These are phyloP conservation scores for Anoplolepis gracilipes DNA, from an alignment of 1,140 invertebrate species.

Conservation along the genomic window DNA sequence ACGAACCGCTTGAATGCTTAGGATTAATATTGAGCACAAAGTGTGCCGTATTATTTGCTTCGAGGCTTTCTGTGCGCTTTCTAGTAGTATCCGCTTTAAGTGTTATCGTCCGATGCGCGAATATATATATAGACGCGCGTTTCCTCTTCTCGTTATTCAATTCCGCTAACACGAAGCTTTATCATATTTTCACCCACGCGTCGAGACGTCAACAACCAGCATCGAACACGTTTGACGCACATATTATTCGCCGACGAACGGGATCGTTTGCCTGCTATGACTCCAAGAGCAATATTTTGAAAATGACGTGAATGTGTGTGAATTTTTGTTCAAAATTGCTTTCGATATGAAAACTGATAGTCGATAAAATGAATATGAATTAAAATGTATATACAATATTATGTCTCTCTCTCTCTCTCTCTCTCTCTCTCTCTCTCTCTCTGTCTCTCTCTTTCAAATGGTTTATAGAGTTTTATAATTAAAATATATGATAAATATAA, in stretches of 20 bases:
- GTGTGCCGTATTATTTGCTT: slow-evolving; percentile 11
- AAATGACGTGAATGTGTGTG: slow-evolving; percentile 4
- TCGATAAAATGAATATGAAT: neutral
- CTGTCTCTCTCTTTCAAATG: neutral
- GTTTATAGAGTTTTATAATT: neutral
- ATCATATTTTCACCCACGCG: slow-evolving; percentile 19
- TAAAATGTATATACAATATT: too few species aligned
- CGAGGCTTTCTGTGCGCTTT: neutral
- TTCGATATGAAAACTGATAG: neutral
- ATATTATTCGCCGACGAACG: slow-evolving; percentile 11
- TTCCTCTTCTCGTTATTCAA: slow-evolving; percentile 3
- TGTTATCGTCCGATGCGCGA: neutral
- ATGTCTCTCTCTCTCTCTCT: neutral
- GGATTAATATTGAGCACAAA: slow-evolving; percentile 41
- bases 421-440: too few species aligned
- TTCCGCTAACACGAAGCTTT: neutral
- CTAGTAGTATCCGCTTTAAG: slow-evolving; percentile 23
- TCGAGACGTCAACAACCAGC: neutral
- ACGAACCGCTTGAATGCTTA: slow-evolving; percentile 9
- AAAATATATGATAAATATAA: neutral
- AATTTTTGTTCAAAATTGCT: neutral
- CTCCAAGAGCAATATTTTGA: neutral
- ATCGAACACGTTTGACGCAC: slow-evolving; percentile 11
- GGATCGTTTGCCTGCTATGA: neutral
- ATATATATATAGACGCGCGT: neutral